Conservation (phyloP, 2,888 invertebrate genomes). For the Calliphora vomitoria region DNA sequence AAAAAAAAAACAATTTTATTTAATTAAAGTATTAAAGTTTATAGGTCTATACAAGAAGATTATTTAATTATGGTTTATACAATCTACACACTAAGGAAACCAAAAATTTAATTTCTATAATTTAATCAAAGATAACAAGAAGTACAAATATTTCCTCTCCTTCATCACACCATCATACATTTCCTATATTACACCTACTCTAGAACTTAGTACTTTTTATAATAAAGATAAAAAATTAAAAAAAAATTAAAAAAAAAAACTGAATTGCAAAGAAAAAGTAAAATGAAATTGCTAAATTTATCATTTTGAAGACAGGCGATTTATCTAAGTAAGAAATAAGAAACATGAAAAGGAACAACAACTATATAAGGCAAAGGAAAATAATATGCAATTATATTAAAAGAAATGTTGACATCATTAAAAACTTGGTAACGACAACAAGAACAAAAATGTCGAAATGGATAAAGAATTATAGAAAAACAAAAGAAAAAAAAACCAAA, state of each 20-base stretch:
- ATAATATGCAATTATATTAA: constrained; percentile 57
- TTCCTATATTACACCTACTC: neutral
- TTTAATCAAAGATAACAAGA: constrained; percentile 51
- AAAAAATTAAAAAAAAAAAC: neutral
- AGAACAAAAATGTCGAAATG: constrained; percentile 29
- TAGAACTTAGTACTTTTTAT: constrained; percentile 5
- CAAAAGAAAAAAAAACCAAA: constrained; percentile 10
- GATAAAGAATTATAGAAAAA: neutral
- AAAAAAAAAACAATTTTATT: constrained; percentile 33
- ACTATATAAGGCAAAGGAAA: neutral
- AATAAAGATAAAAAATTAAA: constrained; percentile 17
- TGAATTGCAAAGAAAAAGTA: neutral
- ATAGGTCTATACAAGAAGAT: constrained; percentile 50
- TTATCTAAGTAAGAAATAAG: constrained; percentile 56
- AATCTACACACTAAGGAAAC: constrained; percentile 43
- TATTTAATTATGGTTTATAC: constrained; percentile 69
- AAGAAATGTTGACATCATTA: constrained; percentile 70
- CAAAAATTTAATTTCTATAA: constrained; percentile 64
- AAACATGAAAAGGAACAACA: constrained; percentile 12
- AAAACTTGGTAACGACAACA: constrained; percentile 54
- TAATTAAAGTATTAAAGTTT: constrained; percentile 67
- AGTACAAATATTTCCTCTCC: neutral
- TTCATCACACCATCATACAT: neutral
- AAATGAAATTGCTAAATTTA: constrained; percentile 58
- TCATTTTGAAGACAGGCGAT: constrained; percentile 70